Base-by-base conservation (phyloP, 2,797 vertebrate species). In the Alcedo atthis region DNA sequence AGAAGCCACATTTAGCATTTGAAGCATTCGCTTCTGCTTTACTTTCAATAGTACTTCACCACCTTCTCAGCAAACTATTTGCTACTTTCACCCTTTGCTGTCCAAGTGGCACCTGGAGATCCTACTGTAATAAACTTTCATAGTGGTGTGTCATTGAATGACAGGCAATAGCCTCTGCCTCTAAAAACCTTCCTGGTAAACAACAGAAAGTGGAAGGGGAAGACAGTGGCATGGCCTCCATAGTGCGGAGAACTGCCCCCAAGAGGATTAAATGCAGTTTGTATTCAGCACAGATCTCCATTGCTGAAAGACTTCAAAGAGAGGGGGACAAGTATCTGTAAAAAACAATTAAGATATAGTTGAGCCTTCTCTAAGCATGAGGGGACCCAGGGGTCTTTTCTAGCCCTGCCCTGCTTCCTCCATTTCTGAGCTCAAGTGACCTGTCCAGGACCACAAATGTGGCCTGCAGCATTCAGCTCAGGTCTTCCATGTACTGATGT, bases 401-500 rank as follows among this genome's bases (percentile, higher is more conserved):
- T 81, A 68, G 42, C 12, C n/a, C 26, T 54, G 42, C 12, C n/a
- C 26, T 54, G 4, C 10, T 61, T 81, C 6, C 10, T 83, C 33
- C 1, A 1, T 4, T 75, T 78, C 55, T 66, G 35, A 81, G 15
- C 35, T 81, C 6, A 6, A 40, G 7, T 77, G 15, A 46, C 24
- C 15, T 81, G 17, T 28, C 35, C 63, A 66, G 62, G 62, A 66
- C 51, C 30, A 46, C 12, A 69, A 15, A 42, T 11, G 21, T 1
- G 11, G 61, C 25, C 49, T 74, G 48, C 18, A 43, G 45, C 2
- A 1, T 67, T 25, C 28, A 79, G 63, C n/a, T 54, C 28, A 7
- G 25, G 15, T 43, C 45, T 84, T 63, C 48, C 12, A 8, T 0
- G 0, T 64, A 40, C 9, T 5, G 2, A 0, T 63, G 32, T 62